A percentile compares a stretch with the other conserved stretches of the same genome.
Evolutionary conservation across 2,113 vertebrate genomes (phyloP).

Genomic region (Gobiocypris rarus): DNA sequence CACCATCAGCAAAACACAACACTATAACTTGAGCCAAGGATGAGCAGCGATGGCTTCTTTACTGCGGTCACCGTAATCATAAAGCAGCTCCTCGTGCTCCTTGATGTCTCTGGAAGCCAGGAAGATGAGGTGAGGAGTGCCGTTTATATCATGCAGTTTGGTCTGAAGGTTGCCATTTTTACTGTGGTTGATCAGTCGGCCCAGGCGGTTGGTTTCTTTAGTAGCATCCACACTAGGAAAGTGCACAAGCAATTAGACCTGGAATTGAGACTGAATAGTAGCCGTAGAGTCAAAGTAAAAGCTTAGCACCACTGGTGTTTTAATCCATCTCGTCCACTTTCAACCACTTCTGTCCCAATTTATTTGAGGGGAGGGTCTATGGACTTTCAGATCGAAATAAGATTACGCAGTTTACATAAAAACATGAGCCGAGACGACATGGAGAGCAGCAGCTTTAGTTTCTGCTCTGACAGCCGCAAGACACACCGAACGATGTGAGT

Average conservation of each 20-base stretch:
- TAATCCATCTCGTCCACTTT: too few relatives aligned
- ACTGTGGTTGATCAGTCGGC: slow-evolving; percentile 94
- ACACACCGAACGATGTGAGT: too few relatives aligned
- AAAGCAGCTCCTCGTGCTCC: slow-evolving; percentile 90
- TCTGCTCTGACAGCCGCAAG: too few relatives aligned
- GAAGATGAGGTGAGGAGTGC: slow-evolving; percentile 90
- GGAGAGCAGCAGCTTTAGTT: too few relatives aligned
- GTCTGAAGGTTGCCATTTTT: slow-evolving; percentile 95
- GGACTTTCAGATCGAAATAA: too few relatives aligned
- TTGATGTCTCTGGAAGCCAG: slow-evolving; percentile 88
- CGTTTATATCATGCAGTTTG: slow-evolving; percentile 87
- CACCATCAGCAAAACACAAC: slow-evolving; percentile 27
- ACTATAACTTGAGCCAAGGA: slow-evolving; percentile 88
- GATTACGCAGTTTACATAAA: too few relatives aligned
- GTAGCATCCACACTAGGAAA: slow-evolving; percentile 89
- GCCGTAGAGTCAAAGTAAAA: neutral
- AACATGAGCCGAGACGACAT: too few relatives aligned
- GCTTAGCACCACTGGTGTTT: neutral
- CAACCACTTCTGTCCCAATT: too few relatives aligned
- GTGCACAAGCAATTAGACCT: slow-evolving; percentile 20
- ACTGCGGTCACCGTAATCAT: slow-evolving; percentile 95
- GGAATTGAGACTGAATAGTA: too few relatives aligned
- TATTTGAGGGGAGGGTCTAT: too few relatives aligned
- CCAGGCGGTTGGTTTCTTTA: slow-evolving; percentile 85
- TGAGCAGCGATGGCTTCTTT: slow-evolving; percentile 87